These are phyloP conservation scores for Coracias cyanogaster DNA, from an alignment of 2,797 vertebrate genomes.

Conservation along the genomic window DNA sequence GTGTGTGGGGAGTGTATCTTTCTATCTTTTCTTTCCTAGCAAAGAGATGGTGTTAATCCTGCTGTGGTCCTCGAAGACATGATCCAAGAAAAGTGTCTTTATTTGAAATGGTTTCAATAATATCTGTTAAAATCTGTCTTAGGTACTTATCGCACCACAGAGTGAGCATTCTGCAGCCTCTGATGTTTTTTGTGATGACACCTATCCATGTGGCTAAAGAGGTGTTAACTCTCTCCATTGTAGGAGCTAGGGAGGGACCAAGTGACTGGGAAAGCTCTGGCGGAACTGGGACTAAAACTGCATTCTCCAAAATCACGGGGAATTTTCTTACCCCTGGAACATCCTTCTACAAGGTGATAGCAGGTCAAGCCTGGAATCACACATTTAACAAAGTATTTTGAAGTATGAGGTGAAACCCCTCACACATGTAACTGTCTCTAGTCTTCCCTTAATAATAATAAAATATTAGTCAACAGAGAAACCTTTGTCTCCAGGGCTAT, in stretches of 20 bases:
- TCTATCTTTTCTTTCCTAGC: neutral
- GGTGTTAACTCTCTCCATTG: neutral
- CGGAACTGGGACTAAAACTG: neutral
- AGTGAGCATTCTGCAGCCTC: neutral
- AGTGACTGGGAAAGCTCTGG: neutral
- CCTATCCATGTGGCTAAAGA: accelerated
- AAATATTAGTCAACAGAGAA: neutral
- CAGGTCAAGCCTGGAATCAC: neutral
- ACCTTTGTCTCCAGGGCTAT: slow-evolving; percentile 24
- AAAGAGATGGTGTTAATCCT: neutral
- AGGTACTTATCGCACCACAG: neutral
- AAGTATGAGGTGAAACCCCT: neutral
- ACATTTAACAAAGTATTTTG: neutral
- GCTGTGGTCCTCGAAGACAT: neutral
- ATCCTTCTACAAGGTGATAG: neutral
- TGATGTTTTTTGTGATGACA: neutral
- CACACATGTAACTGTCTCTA: neutral
- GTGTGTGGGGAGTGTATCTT: neutral
- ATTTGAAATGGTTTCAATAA: neutral
- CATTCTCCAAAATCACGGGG: neutral
- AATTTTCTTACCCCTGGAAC: neutral
- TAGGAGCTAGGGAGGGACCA: neutral
- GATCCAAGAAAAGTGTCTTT: neutral
- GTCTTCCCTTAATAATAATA: neutral
- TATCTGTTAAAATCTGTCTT: neutral